Evolutionary conservation across 2,888 invertebrate species (phyloP), one percentile per base, ranked within the genome.

Genomic region (Cephus rjabovi): DNA sequence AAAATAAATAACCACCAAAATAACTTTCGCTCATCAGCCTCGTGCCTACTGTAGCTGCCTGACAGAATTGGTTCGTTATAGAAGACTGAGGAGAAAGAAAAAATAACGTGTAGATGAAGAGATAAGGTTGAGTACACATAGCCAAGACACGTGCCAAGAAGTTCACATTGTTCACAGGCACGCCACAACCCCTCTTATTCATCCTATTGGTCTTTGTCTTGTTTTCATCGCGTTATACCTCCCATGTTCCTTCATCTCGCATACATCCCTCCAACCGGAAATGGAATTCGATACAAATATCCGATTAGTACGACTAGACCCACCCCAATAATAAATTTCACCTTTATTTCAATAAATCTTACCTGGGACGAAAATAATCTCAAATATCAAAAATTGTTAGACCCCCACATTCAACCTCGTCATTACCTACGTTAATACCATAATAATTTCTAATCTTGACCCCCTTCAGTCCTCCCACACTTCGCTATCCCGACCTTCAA

Each of bases 161-260:
- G 23, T 23, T 56, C 56, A 56, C 56, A 56, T 56, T 56, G 56
- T 56, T 56, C 56, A 23, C 56, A 56, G 9, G 9, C 56, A 56
- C 23, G 56, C 56, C 56, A 56, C 23, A 56, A 56, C 56, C 56
- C 56, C 56, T 56, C 56, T 56, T 23, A 23, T 56, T 56, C 23
- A 79, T 82, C 80, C 80, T 75, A 84, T 84, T 85, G 84, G 83
- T 76, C 80, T 79, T 75, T 76, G 79, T 68, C 76, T 73, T 78
- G 79, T 85, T 83, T 85, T 81, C 79, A 81, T 83, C 77, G 81
- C 81, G 77, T 79, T 81, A 75, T 78, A 76, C 79, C 85, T 84
- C 84, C 84, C 82, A 82, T 78, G 77, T 77, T 83, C 77, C 80
- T 79, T 79, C 77, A 56, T 56, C 56, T 56, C 23, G 56, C 23